Evolutionary conservation across 2,113 vertebrate genomes (phyloP).

Genomic region (Ochotona curzoniae): DNA sequence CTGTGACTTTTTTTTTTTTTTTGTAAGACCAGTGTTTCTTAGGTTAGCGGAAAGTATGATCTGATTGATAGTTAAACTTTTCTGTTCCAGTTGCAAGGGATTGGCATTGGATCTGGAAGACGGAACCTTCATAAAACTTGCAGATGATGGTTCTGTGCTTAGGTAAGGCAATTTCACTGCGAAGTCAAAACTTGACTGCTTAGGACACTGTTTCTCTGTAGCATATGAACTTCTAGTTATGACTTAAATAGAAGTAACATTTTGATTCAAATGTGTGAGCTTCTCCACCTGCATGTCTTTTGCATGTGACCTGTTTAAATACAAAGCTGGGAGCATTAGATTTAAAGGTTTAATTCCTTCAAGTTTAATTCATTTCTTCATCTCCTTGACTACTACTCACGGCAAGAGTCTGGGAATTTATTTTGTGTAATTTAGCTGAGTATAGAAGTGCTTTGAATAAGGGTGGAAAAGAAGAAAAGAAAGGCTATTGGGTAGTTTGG

Average conservation of each 20-base stretch:
- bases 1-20: slow-evolving; percentile 14
- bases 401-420: neutral
- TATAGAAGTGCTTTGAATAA: neutral
- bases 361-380: slow-evolving; percentile 2
- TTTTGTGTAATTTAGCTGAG: neutral
- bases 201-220: neutral
- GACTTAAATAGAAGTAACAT: neutral
- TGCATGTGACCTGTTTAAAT: slow-evolving; percentile 14
- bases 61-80: neutral
- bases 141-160: slow-evolving; percentile 94
- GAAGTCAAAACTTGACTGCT: neutral
- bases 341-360: slow-evolving; percentile 29
- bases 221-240: neutral
- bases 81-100: slow-evolving; percentile 92
- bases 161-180: slow-evolving; percentile 85
- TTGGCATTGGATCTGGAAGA: slow-evolving; percentile 95
- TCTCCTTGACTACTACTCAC: neutral
- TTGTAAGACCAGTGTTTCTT: neutral
- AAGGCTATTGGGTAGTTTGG: neutral
- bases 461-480: neutral
- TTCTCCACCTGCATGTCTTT: neutral
- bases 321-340: neutral
- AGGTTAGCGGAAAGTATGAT: neutral
- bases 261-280: neutral
- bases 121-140: slow-evolving; percentile 95